Base-by-base conservation (phyloP, 2,797 vertebrate species). In the Protonibea diacanthus region DNA sequence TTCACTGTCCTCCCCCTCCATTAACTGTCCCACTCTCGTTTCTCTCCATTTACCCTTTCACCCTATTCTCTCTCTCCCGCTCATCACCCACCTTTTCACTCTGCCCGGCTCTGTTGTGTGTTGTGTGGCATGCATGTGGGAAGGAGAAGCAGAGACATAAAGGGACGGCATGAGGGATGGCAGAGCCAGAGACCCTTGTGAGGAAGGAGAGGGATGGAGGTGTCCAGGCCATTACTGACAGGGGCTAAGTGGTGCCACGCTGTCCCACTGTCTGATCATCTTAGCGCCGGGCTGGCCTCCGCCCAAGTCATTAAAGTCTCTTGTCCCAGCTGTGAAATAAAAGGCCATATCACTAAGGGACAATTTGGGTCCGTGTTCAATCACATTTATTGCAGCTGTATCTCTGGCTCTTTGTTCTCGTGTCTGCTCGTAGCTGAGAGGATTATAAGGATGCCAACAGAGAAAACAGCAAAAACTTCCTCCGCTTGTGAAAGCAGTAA, bases 291-390 rank as follows among this genome's bases (percentile, higher is more conserved):
- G 74, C 83, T 93, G 92, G 89, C 91, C 88, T 66, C 85, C 87
- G 71, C 90, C 92, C 89, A 91, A 91, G 87, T 92, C 93, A 91
- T 94, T 94, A 94, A 93, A 91, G 84, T 76, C 76, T 59, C 63
- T 86, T 78, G 81, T 88, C 90, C 88, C 85, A 71, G 89, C 91
- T 91, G 86, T 67, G 71, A 93, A 93, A 92, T 87, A 78, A 91
- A 91, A 90, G 78, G 79, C 80, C 74, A 84, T 80, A 91, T 92
- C 86, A 88, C 89, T 52, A 66, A 88, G 78, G 86, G 82, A 82
- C 83, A 71, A 90, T 92, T 85, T 86, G 71, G 74, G 44, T 85
- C 67, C 13, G 13, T 71, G 81, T 81, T 90, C 74, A 78, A 87
- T 90, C 86, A 79, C 78, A 74, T 91, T 89, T 90, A 90, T 84